phyloP scores from a whole-genome alignment of 2,113 vertebrate species.

The Taurulus bubalis region DNA sequence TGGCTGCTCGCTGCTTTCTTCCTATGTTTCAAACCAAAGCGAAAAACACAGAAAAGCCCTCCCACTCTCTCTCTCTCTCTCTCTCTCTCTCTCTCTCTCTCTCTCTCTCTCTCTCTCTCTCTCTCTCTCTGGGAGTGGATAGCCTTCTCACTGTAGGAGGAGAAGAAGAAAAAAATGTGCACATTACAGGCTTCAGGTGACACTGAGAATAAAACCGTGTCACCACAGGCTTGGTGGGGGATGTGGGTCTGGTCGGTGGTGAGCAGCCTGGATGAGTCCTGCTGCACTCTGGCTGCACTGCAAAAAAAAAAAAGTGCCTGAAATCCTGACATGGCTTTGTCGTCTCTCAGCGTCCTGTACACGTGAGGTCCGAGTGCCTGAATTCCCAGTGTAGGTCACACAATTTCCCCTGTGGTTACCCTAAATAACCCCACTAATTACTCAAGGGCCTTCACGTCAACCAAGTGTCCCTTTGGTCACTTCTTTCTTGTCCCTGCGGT shows the following conservation, averaged over 20 bases:
- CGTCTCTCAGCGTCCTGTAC: slow-evolving; percentile 28
- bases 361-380: background rate
- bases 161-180: background rate
- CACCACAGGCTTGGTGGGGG: background rate
- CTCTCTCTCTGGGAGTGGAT: slow-evolving; percentile 5
- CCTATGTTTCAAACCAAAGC: slow-evolving; percentile 18
- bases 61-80: slow-evolving; percentile 35
- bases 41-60: slow-evolving; percentile 33
- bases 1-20: slow-evolving; percentile 44
- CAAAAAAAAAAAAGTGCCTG: slow-evolving; percentile 12
- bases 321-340: background rate
- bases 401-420: background rate
- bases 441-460: background rate
- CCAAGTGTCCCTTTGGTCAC: background rate
- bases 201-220: background rate
- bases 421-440: background rate
- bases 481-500: too few species aligned
- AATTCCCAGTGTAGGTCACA: background rate
- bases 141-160: slow-evolving; percentile 38
- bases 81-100: background rate
- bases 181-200: slow-evolving; percentile 8
- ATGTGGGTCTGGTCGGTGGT: too few species aligned
- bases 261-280: too few species aligned
- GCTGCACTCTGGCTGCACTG: slow-evolving; percentile 40
- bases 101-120: background rate